Evolutionary conservation across 2,113 vertebrate species (phyloP).

Genomic region (Leuciscus idus): DNA sequence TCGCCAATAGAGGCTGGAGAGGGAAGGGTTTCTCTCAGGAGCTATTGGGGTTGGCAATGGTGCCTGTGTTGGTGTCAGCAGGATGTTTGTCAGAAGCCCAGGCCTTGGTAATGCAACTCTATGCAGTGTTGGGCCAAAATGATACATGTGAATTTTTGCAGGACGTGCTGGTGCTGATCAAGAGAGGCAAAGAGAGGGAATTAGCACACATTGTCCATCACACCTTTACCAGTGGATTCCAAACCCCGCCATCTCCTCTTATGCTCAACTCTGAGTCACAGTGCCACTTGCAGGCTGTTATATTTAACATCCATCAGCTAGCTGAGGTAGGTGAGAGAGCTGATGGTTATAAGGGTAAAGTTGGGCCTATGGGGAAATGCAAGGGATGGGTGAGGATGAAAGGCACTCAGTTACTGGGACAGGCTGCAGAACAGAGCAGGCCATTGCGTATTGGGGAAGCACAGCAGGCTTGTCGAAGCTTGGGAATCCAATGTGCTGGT

Average conservation of each 20-base stretch:
- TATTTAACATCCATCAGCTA: conserved; percentile 77
- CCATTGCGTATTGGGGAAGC: conserved; percentile 51
- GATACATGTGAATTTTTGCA: conserved; percentile 72
- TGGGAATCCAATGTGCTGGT: conserved; percentile 76
- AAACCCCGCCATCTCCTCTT: not conserved
- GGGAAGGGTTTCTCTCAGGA: conserved; percentile 72
- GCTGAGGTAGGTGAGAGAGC: conserved; percentile 40
- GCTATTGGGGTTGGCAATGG: conserved; percentile 78
- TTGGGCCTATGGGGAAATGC: conserved; percentile 53
- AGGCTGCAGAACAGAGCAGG: conserved; percentile 45
- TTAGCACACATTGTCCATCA: not conserved
- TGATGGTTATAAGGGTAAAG: not conserved
- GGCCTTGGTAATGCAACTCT: conserved; percentile 69
- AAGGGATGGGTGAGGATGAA: conserved; percentile 69
- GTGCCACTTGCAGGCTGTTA: conserved; percentile 69
- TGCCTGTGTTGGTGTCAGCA: conserved; percentile 75
- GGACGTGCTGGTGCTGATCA: conserved; percentile 42
- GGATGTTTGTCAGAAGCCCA: conserved; percentile 73
- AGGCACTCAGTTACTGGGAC: conserved; percentile 63
- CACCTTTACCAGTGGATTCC: not conserved
- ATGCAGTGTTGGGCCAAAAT: conserved; percentile 65
- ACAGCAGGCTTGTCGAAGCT: conserved; percentile 67
- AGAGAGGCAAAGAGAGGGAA: conserved; percentile 8
- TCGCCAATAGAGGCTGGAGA: conserved; percentile 71
- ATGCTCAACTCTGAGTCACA: conserved; percentile 19